Percentiles rank a stretch among this genome's conserved stretches.
Evolutionary conservation across 2,888 invertebrate genomes (phyloP).

Genomic region (Dascillus cervinus): DNA sequence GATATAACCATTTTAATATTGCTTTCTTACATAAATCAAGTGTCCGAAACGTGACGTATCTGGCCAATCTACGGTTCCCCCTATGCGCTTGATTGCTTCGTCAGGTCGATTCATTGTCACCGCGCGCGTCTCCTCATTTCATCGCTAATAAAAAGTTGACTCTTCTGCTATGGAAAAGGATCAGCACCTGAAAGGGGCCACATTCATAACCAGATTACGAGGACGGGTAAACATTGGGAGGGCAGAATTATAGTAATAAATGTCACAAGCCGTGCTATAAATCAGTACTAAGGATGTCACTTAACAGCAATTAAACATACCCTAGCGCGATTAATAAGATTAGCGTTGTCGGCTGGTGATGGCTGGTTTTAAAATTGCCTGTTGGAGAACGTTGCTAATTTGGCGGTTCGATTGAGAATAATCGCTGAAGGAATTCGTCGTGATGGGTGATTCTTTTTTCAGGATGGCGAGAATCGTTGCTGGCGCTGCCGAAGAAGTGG

Average conservation of each 20-base stretch:
- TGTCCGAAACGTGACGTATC: conserved; percentile 42
- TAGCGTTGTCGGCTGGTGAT: conserved; percentile 21
- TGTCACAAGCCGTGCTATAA: conserved; percentile 24
- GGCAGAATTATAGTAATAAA: conserved; percentile 27
- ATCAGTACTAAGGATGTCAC: conserved; percentile 25
- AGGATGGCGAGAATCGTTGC: conserved; percentile 70
- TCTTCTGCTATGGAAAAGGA: conserved; percentile 4
- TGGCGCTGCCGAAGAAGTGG: conserved; percentile 65
- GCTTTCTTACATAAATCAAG: too few relatives aligned
- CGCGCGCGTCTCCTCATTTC: too few relatives aligned
- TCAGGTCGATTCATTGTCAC: conserved; percentile 41
- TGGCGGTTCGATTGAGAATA: too few relatives aligned
- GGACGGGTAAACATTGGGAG: conserved; percentile 24
- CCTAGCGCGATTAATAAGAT: conserved; percentile 29
- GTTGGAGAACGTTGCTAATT: conserved; percentile 21
- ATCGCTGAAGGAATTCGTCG: too few relatives aligned
- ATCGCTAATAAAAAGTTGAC: not conserved
- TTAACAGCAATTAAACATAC: conserved; percentile 31
- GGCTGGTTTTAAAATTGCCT: conserved; percentile 14
- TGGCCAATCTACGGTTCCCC: conserved; percentile 35
- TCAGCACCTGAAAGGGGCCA: conserved; percentile 21
- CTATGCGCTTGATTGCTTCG: conserved; percentile 39
- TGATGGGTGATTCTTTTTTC: conserved; percentile 36
- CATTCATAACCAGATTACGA: conserved; percentile 28
- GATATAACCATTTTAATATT: conserved; percentile 7